Conservation (phyloP, 2,797 vertebrate species). For the Phataginus tricuspis region DNA sequence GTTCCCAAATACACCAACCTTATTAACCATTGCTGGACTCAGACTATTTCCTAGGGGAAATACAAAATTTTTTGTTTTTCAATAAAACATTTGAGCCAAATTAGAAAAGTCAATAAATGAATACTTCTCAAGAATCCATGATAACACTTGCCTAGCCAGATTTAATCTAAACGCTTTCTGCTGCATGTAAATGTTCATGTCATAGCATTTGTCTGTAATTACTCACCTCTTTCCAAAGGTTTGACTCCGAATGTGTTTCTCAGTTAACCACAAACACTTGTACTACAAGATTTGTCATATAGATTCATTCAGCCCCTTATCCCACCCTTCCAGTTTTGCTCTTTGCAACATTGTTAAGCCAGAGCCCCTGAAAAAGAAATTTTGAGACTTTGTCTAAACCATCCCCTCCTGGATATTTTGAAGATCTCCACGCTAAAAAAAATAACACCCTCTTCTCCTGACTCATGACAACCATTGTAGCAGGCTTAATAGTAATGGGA, state of each 20-base stretch:
- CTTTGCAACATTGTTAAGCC: constrained; percentile 81
- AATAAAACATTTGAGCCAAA: constrained; percentile 88
- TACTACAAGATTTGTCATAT: constrained; percentile 89
- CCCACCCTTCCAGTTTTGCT: constrained; percentile 34
- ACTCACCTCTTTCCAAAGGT: constrained; percentile 88
- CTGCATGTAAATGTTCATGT: constrained; percentile 90
- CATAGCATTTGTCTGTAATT: constrained; percentile 92
- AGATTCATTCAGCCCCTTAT: constrained; percentile 76
- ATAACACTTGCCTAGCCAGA: constrained; percentile 90
- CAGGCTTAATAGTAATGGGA: constrained; percentile 30
- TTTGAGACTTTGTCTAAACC: constrained; percentile 43
- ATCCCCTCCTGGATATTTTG: background rate
- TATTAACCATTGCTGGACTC: constrained; percentile 75
- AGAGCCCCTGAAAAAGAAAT: constrained; percentile 84
- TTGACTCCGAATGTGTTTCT: constrained; percentile 89
- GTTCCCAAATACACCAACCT: constrained; percentile 74
- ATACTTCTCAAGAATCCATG: constrained; percentile 85
- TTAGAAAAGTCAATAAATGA: constrained; percentile 89
- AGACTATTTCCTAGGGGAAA: constrained; percentile 80
- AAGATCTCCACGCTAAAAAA: constrained; percentile 71
- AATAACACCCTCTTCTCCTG: constrained; percentile 48
- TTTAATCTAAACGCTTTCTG: constrained; percentile 89
- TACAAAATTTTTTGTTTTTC: constrained; percentile 80
- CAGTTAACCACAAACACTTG: constrained; percentile 91
- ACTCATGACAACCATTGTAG: constrained; percentile 46